These are phyloP conservation scores for Trichogramma evanescens DNA, from an alignment of 2,888 invertebrate genomes.

Conservation along the genomic window DNA sequence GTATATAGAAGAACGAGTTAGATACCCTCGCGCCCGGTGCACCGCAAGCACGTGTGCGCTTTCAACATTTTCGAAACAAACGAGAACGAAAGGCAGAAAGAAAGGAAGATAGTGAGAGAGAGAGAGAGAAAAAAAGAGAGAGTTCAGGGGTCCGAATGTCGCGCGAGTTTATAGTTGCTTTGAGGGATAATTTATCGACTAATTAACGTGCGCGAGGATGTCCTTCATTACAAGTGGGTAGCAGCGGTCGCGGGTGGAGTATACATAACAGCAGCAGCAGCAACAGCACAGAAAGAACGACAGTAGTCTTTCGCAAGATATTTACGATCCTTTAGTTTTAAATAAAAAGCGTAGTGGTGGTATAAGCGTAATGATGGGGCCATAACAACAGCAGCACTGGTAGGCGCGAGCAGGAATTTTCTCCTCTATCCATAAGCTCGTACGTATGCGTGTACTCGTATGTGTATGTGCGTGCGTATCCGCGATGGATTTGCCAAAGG, in stretches of 20 bases:
- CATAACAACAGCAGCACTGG: no score
- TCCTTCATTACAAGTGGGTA: conserved; percentile 45
- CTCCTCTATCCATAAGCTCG: conserved; percentile 8
- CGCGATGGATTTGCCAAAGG: conserved; percentile 2
- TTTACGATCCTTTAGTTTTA: conserved; percentile 37
- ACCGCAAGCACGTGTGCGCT: not conserved
- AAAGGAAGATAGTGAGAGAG: conserved; percentile 15
- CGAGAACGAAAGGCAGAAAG: conserved; percentile 7
- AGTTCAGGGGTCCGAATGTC: conserved; percentile 24
- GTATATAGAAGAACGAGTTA: no score
- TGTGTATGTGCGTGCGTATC: not conserved
- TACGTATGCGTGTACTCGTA: conserved; percentile 9
- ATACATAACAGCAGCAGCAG: conserved; percentile 32
- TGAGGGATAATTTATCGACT: conserved; percentile 47
- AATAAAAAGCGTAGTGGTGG: no score
- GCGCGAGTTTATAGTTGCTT: conserved; percentile 35
- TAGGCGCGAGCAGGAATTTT: no score
- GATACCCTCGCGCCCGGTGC: not conserved
- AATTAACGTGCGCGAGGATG: conserved; percentile 43
- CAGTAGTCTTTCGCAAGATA: conserved; percentile 45
- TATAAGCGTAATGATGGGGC: no score
- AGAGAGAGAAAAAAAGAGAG: conserved; percentile 21
- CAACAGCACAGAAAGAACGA: conserved; percentile 24
- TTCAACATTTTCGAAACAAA: not conserved
- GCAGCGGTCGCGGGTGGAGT: conserved; percentile 6